Conservation (phyloP, 2,113 vertebrate genomes). For the Rostratula benghalensis region DNA sequence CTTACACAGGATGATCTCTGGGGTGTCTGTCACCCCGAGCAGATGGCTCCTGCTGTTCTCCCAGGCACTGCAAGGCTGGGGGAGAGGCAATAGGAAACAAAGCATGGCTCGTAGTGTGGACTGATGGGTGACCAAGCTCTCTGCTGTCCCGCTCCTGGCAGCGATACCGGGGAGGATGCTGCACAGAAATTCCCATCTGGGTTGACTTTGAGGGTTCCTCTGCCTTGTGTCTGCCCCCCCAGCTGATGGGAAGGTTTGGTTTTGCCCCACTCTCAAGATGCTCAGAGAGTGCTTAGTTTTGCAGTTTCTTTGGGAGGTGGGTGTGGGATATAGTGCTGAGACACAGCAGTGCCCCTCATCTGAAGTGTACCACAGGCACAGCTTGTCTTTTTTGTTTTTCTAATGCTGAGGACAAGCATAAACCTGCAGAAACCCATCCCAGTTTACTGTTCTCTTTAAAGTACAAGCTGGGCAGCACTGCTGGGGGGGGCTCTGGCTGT, state of each 20-base stretch:
- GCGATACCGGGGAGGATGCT: background rate
- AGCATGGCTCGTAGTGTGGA: background rate
- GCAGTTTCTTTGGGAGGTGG: background rate
- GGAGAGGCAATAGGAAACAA: background rate
- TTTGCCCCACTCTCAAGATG: background rate
- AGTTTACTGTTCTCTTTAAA: background rate
- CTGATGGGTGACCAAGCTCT: rapidly evolving
- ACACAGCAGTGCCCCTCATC: background rate
- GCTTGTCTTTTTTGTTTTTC: background rate
- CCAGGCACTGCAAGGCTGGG: background rate
- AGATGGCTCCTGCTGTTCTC: background rate
- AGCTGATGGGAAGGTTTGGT: background rate
- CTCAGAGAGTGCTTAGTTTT: background rate
- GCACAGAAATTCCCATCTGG: background rate
- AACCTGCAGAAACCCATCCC: background rate
- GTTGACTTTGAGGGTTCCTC: background rate
- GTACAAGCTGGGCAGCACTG: background rate
- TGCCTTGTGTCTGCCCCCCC: background rate
- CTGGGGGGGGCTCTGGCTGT: background rate
- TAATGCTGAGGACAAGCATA: background rate
- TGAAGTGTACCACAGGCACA: background rate
- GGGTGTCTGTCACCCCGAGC: background rate
- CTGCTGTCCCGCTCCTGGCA: background rate
- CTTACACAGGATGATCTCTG: background rate
- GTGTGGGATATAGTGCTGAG: background rate